Base-by-base conservation (phyloP, 2,888 invertebrate genomes). In the Hanleya hanleyi region DNA sequence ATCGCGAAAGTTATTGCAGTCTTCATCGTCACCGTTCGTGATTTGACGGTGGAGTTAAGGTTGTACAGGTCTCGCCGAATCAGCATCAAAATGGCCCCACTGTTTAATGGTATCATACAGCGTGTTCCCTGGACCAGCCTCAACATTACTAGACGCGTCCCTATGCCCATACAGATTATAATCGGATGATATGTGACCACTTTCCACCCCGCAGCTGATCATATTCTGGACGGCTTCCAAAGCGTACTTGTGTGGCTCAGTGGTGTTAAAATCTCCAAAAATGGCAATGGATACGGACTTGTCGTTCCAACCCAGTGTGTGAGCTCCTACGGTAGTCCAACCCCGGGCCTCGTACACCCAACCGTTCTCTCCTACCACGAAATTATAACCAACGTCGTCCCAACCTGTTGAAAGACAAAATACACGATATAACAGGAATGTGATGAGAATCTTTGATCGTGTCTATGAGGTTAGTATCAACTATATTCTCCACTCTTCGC, bases 311-410 rank as follows among this genome's bases (percentile, higher is more conserved):
- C 29, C 22, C 12, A 29, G 2, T 4, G 32, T 57, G 32, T 57
- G 57, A 4, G 4, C 57, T 1, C 29, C 32, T 22, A 15, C 3
- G 4, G 15, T 22, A 12, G 1, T 26, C 57, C 57, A 57, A 15
- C 57, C 57, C 18, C 57, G 57, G 29, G 29, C 57, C 32, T 57
- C 57, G 57, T 57, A 57, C 57, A 57, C 57, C 4, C 22, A 57
- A 15, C 57, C 57, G 29, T 57, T 26, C 5, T 57, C 57, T 15
- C 57, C 29, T 15, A 57, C 57, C 22, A 57, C 22, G 9, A 29
- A 57, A 57, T 29, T 57, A 9, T 57, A 57, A 15, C 7, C 57
- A 29, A 57, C 29, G 26, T 57, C 57, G 32, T 57, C 57, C 57
- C 22, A 29, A 4, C 57, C 57, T 57, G n/a, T n/a, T n/a, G n/a